Evolutionary conservation across 2,113 vertebrate genomes (phyloP).

Genomic region (Cyanoliseus patagonus): DNA sequence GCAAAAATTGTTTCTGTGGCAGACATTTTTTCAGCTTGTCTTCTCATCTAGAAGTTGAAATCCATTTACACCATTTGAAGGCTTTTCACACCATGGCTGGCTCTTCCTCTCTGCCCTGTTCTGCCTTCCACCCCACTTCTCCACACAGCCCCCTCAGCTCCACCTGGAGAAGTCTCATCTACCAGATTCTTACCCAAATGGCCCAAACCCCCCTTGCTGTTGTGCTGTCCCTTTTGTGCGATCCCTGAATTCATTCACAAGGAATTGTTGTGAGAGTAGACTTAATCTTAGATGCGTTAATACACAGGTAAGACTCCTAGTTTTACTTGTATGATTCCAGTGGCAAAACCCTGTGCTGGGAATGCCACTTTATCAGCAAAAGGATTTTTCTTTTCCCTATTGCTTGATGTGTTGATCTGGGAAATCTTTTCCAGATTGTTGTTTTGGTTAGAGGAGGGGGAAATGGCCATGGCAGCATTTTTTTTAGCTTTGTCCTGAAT

Average conservation of each 20-base stretch:
- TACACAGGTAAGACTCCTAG: not conserved
- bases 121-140: not conserved
- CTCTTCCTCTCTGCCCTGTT: not conserved
- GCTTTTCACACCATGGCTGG: not conserved
- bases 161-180: not conserved
- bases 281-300: not conserved
- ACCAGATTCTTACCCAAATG: not conserved
- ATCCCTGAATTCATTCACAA: not conserved
- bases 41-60: not conserved
- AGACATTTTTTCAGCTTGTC: not conserved
- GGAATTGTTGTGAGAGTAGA: not conserved
- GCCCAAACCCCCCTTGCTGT: not conserved
- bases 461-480: not conserved
- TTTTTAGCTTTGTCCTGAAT: not conserved
- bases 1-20: not conserved
- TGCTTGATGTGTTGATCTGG: not conserved
- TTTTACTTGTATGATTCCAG: not conserved
- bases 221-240: not conserved
- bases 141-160: not conserved
- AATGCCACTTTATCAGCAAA: not conserved
- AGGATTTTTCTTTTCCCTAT: not conserved
- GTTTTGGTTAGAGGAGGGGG: not conserved
- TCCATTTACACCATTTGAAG: not conserved
- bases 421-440: not conserved
- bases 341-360: not conserved